Percentiles rank a stretch among this genome's conserved stretches.
Conservation (phyloP, 2,888 invertebrate genomes). For the Rutpela maculata region DNA sequence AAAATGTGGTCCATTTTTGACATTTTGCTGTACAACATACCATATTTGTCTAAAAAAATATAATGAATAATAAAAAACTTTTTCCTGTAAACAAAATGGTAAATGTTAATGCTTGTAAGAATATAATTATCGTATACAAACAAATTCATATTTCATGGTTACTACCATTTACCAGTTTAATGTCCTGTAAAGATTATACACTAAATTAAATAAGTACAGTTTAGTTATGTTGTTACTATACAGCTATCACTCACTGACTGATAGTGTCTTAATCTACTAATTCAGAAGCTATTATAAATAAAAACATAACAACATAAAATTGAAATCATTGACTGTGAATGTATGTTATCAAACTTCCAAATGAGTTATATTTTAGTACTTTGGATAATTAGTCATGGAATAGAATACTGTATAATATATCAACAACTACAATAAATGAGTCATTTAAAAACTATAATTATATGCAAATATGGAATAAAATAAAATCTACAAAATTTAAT, state of each 20-base stretch:
- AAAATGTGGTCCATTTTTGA: slow-evolving; percentile 62
- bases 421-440: not conserved
- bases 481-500: no score
- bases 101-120: not conserved
- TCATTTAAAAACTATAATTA: not conserved
- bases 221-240: not conserved
- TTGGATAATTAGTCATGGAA: slow-evolving; percentile 17
- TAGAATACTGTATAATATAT: not conserved
- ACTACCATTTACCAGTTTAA: not conserved
- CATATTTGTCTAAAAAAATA: slow-evolving; percentile 47
- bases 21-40: slow-evolving; percentile 59
- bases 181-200: not conserved
- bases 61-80: not conserved
- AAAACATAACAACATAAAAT: not conserved
- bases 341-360: not conserved
- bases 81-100: not conserved
- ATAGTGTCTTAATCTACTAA: slow-evolving; percentile 1
- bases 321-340: not conserved
- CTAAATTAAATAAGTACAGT: not conserved
- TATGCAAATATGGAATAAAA: not conserved
- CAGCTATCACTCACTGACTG: slow-evolving; percentile 10
- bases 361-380: not conserved
- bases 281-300: not conserved
- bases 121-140: not conserved
- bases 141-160: slow-evolving; percentile 12